phyloP scores from a whole-genome alignment of 2,113 vertebrate species.

The Carassius auratus region DNA sequence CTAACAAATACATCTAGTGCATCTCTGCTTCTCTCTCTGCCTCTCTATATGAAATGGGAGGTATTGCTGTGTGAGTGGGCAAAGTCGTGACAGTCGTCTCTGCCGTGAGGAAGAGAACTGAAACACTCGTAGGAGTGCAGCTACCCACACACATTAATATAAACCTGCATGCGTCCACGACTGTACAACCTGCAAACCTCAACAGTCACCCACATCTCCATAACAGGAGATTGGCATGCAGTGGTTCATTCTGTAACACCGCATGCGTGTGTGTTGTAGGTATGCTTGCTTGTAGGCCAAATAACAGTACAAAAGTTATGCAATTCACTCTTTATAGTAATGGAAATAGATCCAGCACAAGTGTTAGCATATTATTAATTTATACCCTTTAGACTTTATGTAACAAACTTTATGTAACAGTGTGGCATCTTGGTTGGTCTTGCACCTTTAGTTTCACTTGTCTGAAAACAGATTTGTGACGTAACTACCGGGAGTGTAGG shows the following conservation, averaged over 20 bases:
- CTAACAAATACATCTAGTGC: constrained; percentile 34
- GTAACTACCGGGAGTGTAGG: neutral
- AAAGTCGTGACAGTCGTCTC: constrained; percentile 70
- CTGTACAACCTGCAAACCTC: constrained; percentile 35
- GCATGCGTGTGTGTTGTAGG: neutral
- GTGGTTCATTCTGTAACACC: constrained; percentile 31
- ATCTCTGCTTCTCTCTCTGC: constrained; percentile 20
- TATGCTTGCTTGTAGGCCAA: neutral
- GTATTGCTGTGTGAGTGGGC: constrained; percentile 69
- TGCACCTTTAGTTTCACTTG: neutral
- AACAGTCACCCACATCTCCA: constrained; percentile 48
- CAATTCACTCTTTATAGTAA: neutral
- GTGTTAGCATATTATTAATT: neutral
- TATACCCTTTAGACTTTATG: neutral
- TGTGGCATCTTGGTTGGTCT: neutral
- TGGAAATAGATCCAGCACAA: neutral
- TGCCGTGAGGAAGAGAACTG: constrained; percentile 56
- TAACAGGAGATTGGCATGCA: constrained; percentile 61
- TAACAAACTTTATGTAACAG: neutral
- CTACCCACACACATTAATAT: constrained; percentile 46
- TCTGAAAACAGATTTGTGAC: neutral
- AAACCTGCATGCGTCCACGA: constrained; percentile 31
- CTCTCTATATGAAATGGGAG: constrained; percentile 56
- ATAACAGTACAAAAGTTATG: neutral
- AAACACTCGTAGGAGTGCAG: constrained; percentile 48